Base-by-base conservation (phyloP, 2,113 vertebrate genomes). In the Paratilapia polleni region DNA sequence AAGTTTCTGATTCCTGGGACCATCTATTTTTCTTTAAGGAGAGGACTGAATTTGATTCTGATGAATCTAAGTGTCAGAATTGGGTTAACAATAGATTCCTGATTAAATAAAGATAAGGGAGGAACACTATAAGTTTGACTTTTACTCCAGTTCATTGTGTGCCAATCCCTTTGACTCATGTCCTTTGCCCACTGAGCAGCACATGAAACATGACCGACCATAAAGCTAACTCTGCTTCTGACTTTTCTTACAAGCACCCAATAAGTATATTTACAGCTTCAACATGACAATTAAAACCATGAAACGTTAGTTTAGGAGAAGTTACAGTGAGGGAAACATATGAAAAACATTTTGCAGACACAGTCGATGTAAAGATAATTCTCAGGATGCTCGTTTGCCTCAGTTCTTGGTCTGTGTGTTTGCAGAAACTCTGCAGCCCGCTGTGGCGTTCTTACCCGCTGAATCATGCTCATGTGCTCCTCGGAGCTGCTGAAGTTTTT, bases 401-500 rank as follows among this genome's bases (percentile, higher is more conserved):
- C 11, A 3, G 1, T 43, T 11, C 3, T 43, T 10, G 3, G 13
- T 47, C 4, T 15, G 14, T 49, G 47, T 49, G 41, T 49, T 15
- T 49, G 47, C 15, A 17, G 47, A 31, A 22, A 31, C 12, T 13
- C 17, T 31, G 3, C 52, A 24, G 8, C 12, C 28, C 3, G 19
- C 2, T 6, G 36, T 22, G 24, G 1, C 6, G 1, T 1, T 38
- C 87, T 93, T 82, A 98, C 97, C 96, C 94, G 92, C 1, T 96
- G 94, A 49, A 98, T 94, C 93, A 98, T 95, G 86, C 94, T 92
- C 58, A 96, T 73, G 92, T 98, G 97, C 85, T 99, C 97, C 78
- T 96, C 96, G 0, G 97, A 97, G 84, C 87, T 91, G 95, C 98
- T 98, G 94, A 99, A 99, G 91, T 97, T 98, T 59, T 93, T 95